Conservation (phyloP, 2,888 invertebrate species). For the Trimorus sp. region DNA sequence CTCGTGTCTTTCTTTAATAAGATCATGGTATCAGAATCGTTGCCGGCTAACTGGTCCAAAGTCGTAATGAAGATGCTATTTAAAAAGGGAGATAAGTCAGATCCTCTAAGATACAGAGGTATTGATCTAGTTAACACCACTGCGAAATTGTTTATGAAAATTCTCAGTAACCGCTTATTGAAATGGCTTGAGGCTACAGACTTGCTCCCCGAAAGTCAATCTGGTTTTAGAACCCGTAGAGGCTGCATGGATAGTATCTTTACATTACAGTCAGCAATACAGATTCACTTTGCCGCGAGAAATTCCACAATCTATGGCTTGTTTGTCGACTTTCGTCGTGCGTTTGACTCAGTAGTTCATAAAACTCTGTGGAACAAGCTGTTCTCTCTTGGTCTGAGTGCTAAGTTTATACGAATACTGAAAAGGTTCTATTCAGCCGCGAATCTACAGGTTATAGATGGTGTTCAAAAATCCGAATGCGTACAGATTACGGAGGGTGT, state of each 20-base stretch:
- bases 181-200: too few relatives aligned
- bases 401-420: not conserved
- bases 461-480: too few relatives aligned
- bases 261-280: not conserved
- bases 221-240: not conserved
- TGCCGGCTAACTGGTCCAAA: not conserved
- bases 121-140: not conserved
- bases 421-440: not conserved
- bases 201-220: not conserved
- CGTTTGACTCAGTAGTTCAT: not conserved
- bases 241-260: not conserved
- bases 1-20: not conserved
- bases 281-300: not conserved
- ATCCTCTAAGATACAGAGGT: not conserved
- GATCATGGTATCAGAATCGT: not conserved
- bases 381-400: not conserved
- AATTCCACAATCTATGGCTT: not conserved
- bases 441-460: not conserved
- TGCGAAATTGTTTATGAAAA: not conserved
- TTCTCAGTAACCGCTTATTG: not conserved
- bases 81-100: not conserved
- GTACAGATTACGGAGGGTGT: too few relatives aligned
- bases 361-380: not conserved
- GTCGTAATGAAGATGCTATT: not conserved
- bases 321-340: constrained; percentile 23